Evolutionary conservation across 2,113 vertebrate genomes (phyloP).

Genomic region (Trochalopteron elliotii): DNA sequence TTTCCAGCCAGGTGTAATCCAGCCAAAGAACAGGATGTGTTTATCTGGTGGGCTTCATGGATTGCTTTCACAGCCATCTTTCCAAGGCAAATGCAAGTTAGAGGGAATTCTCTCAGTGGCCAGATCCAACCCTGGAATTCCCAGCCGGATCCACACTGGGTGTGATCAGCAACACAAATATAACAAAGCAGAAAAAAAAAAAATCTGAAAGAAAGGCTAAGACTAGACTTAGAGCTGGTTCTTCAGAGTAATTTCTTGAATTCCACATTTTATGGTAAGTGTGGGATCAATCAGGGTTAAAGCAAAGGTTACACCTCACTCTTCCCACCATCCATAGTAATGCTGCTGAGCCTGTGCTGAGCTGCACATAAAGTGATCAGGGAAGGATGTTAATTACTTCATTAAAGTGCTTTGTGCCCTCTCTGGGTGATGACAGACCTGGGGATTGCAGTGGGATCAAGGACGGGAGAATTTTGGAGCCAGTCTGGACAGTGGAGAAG

Average conservation of each 20-base stretch:
- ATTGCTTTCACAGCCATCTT: not conserved
- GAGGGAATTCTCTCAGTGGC: not conserved
- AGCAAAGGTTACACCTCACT: not conserved
- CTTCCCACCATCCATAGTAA: not conserved
- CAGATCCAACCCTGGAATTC: not conserved
- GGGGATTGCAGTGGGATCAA: not conserved
- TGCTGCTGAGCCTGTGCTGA: not conserved
- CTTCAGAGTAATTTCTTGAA: not conserved
- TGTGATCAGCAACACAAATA: not conserved
- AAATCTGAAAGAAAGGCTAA: not conserved
- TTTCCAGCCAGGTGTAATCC: not conserved
- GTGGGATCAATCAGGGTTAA: rapidly evolving
- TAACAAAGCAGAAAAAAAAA: not conserved
- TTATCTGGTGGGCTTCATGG: not conserved
- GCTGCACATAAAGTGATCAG: rapidly evolving
- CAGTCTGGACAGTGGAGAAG: not conserved
- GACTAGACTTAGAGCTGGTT: not conserved
- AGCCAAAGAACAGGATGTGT: not conserved
- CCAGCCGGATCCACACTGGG: too few relatives aligned
- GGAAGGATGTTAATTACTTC: not conserved
- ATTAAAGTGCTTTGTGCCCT: not conserved
- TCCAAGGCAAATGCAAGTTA: not conserved
- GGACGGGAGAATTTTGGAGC: not conserved
- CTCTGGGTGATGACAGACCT: not conserved
- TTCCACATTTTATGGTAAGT: rapidly evolving